Percentiles rank a stretch among this genome's conserved stretches.
These are phyloP conservation scores for Epizoanthus rinbou DNA, from an alignment of 92 coral and sea anemone genomes.

Conservation along the genomic window DNA sequence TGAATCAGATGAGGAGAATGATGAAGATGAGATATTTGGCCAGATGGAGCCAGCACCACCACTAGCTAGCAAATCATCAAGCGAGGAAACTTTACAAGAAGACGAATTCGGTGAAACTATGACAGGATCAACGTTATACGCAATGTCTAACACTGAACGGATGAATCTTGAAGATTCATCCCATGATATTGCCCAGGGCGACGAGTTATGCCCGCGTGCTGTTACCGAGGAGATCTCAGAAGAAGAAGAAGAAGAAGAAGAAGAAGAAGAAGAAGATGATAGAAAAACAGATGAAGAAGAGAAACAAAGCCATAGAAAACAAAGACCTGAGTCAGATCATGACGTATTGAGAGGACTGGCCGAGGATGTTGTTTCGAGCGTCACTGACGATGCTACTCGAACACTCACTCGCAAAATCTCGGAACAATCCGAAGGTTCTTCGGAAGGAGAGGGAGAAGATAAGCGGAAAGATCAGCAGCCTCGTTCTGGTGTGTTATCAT, in stretches of 20 bases:
- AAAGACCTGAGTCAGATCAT: neutral
- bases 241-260: constrained; percentile 14
- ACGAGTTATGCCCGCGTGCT: constrained; percentile 10
- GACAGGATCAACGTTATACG: constrained; percentile 57
- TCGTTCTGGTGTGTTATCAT: constrained; percentile 44
- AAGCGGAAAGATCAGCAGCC: constrained; percentile 36
- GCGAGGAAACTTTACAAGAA: constrained; percentile 72
- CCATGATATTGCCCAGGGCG: neutral
- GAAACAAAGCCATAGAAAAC: neutral
- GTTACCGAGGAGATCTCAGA: constrained; percentile 42
- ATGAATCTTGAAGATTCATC: constrained; percentile 48
- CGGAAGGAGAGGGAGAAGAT: constrained; percentile 21
- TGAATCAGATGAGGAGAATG: constrained; percentile 78
- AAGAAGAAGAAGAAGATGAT: neutral
- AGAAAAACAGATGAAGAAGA: constrained; percentile 9
- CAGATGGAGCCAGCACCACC: constrained; percentile 57
- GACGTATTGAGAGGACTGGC: neutral
- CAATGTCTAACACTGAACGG: constrained; percentile 36
- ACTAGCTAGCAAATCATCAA: constrained; percentile 54
- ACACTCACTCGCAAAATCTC: neutral
- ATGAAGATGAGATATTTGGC: constrained; percentile 54
- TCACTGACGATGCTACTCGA: constrained; percentile 5
- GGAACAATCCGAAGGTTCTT: constrained; percentile 6
- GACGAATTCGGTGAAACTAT: constrained; percentile 71
- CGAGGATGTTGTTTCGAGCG: neutral